Conservation (phyloP, 1,140 invertebrate genomes). For the Drosophila ananassae region DNA sequence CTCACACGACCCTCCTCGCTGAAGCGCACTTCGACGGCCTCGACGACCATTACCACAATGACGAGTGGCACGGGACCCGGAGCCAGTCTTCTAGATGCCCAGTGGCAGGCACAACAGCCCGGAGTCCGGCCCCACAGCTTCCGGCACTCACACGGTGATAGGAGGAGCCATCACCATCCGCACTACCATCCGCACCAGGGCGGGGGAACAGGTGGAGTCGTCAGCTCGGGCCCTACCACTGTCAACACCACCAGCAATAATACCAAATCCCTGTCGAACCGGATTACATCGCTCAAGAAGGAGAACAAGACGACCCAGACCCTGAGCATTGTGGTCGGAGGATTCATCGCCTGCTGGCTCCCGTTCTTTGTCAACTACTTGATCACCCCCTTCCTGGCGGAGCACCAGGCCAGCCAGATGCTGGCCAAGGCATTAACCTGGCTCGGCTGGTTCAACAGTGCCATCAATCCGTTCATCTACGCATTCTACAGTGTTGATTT, state of each 20-base stretch:
- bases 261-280: constrained; percentile 81
- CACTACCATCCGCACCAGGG: constrained; percentile 54
- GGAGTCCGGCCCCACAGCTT: constrained; percentile 54
- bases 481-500: constrained; percentile 95
- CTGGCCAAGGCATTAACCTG: constrained; percentile 93
- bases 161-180: constrained; percentile 40
- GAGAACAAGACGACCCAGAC: constrained; percentile 96
- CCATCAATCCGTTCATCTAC: constrained; percentile 94
- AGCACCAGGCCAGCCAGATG: constrained; percentile 85
- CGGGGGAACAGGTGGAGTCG: constrained; percentile 5
- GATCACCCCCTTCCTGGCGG: constrained; percentile 89
- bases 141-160: constrained; percentile 56
- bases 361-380: constrained; percentile 95
- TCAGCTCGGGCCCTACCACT: constrained; percentile 2
- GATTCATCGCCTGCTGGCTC: constrained; percentile 95
- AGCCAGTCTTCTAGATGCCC: constrained; percentile 66
- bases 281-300: constrained; percentile 88
- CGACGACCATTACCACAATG: constrained; percentile 77
- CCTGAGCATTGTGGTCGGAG: constrained; percentile 95
- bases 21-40: constrained; percentile 74
- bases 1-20: constrained; percentile 74
- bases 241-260: constrained; percentile 11
- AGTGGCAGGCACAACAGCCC: constrained; percentile 59
- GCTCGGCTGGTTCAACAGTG: constrained; percentile 97
- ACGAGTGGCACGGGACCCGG: constrained; percentile 69